Percentiles rank a stretch among this genome's conserved stretches.
Evolutionary conservation across 2,888 invertebrate species (phyloP).

Genomic region (Meloe dianella): DNA sequence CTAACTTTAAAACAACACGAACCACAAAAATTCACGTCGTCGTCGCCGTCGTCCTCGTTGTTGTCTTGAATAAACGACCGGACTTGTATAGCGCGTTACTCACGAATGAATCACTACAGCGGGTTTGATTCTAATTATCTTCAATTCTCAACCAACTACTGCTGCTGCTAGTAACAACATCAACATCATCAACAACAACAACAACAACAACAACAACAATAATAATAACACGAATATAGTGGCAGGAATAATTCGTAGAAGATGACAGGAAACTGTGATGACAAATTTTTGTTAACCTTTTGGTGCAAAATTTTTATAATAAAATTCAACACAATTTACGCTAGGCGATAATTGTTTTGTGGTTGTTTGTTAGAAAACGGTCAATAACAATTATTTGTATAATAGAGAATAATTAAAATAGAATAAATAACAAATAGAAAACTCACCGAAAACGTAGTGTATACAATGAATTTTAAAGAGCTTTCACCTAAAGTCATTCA

Average conservation of each 20-base stretch:
- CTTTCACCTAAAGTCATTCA: neutral
- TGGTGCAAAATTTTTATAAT: neutral
- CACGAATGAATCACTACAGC: slow-evolving; percentile 47
- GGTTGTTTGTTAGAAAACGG: neutral
- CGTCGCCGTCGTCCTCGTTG: neutral
- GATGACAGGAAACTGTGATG: slow-evolving; percentile 3
- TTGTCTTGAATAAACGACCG: neutral
- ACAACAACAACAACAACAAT: too few species aligned
- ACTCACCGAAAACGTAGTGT: neutral
- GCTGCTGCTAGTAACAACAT: neutral
- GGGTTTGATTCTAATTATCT: slow-evolving; percentile 26
- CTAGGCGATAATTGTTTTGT: too few species aligned
- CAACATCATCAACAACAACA: neutral
- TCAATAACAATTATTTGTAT: neutral
- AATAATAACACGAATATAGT: neutral
- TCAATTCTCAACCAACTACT: slow-evolving; percentile 23
- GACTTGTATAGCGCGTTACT: slow-evolving; percentile 39
- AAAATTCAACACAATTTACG: neutral
- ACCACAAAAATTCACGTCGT: neutral
- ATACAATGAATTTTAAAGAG: neutral
- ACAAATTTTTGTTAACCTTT: neutral
- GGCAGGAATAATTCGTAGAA: neutral
- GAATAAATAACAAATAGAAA: neutral
- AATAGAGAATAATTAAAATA: neutral
- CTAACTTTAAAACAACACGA: neutral